These are phyloP conservation scores for Notospermus geniculatus DNA, from an alignment of 1,140 invertebrate genomes.

Conservation along the genomic window DNA sequence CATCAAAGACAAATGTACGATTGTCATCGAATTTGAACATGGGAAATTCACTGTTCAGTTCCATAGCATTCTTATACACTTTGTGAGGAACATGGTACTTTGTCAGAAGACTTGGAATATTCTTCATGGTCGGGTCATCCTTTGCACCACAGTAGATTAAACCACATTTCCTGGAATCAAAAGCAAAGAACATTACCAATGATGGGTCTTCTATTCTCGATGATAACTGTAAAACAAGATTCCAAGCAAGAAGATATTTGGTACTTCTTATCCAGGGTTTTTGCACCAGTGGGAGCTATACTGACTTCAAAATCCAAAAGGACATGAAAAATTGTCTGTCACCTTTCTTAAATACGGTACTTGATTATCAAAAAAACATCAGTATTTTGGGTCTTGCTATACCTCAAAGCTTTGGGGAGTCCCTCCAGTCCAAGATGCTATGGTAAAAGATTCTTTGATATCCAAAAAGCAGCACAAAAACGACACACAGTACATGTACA, in stretches of 20 bases:
- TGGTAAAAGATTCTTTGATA: too few relatives aligned
- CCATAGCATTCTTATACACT: neutral
- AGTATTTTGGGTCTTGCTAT: too few relatives aligned
- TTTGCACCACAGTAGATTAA: neutral
- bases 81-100: neutral
- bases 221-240: neutral
- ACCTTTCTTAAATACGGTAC: too few relatives aligned
- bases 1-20: conserved; percentile 33
- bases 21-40: conserved; percentile 31
- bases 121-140: too few relatives aligned
- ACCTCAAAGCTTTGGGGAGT: too few relatives aligned
- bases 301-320: too few relatives aligned
- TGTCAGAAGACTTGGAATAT: conserved; percentile 6
- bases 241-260: neutral
- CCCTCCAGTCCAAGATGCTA: too few relatives aligned
- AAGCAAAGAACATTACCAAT: too few relatives aligned
- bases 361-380: too few relatives aligned
- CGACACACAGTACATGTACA: too few relatives aligned
- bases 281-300: neutral
- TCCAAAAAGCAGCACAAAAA: too few relatives aligned
- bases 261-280: neutral
- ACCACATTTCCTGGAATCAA: conserved; percentile 1
- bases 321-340: too few relatives aligned
- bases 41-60: conserved; percentile 30
- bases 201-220: neutral